Evolutionary conservation across 2,888 invertebrate species (phyloP).

Genomic region (Phymatocera aterrima): DNA sequence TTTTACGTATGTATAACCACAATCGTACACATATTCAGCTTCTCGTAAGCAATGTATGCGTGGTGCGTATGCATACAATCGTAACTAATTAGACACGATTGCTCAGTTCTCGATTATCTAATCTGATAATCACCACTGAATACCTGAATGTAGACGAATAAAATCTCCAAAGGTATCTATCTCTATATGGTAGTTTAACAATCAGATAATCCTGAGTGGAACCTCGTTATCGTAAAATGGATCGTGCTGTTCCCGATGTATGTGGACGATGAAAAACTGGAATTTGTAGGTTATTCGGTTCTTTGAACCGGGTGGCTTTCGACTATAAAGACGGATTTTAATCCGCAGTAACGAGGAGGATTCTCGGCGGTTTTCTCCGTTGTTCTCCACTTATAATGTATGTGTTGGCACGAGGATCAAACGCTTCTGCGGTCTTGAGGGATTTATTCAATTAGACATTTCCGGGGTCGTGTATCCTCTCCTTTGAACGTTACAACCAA

Average conservation of each 20-base stretch:
- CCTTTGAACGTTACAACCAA: neutral
- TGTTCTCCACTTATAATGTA: neutral
- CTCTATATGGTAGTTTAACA: constrained; percentile 23
- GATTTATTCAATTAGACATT: constrained; percentile 27
- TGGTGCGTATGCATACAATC: neutral
- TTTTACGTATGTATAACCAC: too few relatives aligned
- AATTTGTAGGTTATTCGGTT: neutral
- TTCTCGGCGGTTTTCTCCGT: neutral
- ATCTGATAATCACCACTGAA: constrained; percentile 6
- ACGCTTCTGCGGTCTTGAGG: neutral
- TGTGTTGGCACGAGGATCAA: constrained; percentile 3
- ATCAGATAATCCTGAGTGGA: constrained; percentile 28
- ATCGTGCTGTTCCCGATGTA: constrained; percentile 3
- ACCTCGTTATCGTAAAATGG: constrained; percentile 23
- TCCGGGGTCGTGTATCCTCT: neutral
- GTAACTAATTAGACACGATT: constrained; percentile 44
- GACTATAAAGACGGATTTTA: constrained; percentile 9
- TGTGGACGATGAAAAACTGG: neutral
- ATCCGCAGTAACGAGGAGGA: constrained; percentile 22
- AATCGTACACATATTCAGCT: too few relatives aligned
- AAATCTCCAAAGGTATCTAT: neutral
- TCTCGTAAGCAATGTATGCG: neutral
- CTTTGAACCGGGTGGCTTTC: neutral
- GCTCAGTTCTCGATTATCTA: neutral
- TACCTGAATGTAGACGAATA: neutral